Percentiles rank a stretch among this genome's conserved stretches.
Conservation (phyloP, 2,113 vertebrate genomes). For the Ceratotherium simum region DNA sequence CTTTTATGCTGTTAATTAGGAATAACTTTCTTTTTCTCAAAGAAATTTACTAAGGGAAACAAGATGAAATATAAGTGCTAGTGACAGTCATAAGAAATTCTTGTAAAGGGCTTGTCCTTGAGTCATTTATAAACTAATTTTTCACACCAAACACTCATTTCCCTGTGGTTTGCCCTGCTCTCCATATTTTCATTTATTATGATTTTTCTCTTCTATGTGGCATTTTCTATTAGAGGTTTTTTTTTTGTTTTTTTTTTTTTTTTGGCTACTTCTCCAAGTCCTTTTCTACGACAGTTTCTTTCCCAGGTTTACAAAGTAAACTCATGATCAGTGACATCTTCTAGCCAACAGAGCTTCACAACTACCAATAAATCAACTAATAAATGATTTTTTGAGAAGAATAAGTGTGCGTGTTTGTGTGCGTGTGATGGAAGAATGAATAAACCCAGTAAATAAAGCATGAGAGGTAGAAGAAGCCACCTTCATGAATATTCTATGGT, state of each 20-base stretch:
- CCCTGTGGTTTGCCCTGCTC: background rate
- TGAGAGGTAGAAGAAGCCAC: background rate
- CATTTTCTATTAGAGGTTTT: constrained; percentile 1
- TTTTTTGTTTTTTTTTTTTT: background rate
- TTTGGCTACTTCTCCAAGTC: background rate
- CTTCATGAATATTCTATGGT: constrained; percentile 50
- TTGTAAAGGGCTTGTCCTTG: background rate
- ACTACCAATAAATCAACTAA: constrained; percentile 8
- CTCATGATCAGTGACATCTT: background rate
- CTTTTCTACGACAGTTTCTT: background rate
- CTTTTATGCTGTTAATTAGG: background rate
- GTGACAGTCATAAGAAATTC: background rate
- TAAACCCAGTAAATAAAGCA: constrained; percentile 13
- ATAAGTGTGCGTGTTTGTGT: background rate
- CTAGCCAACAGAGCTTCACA: background rate
- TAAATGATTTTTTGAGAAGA: constrained; percentile 30
- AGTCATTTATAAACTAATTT: background rate
- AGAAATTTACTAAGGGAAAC: background rate
- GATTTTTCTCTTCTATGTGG: constrained; percentile 30
- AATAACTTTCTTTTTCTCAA: background rate
- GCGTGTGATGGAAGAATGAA: background rate
- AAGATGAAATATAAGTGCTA: background rate
- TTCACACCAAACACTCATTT: background rate
- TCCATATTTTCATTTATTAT: constrained; percentile 10
- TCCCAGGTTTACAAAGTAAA: background rate